Percentiles rank a stretch among this genome's conserved stretches.
phyloP scores from a whole-genome alignment of 1,140 invertebrate genomes.

The Thrips palmi region DNA sequence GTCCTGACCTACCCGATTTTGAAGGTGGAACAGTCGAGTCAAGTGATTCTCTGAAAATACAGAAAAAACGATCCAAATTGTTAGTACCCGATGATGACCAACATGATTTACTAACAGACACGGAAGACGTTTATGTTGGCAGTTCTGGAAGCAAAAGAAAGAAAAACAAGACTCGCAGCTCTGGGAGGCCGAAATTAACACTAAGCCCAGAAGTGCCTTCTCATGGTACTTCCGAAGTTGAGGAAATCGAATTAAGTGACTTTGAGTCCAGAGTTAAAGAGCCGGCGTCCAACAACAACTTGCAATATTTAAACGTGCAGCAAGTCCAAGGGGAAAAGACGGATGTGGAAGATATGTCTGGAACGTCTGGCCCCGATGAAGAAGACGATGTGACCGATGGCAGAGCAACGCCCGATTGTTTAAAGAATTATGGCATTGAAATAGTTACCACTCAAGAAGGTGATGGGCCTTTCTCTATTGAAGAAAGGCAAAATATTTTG shows the following conservation, averaged over 20 bases:
- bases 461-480: conserved; percentile 16
- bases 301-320: too few relatives aligned
- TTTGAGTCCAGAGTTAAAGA: conserved; percentile 14
- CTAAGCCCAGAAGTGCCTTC: conserved; percentile 8
- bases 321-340: conserved; percentile 10
- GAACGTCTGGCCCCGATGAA: conserved; percentile 19
- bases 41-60: conserved; percentile 14
- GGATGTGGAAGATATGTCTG: conserved; percentile 18
- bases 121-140: conserved; percentile 27
- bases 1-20: conserved; percentile 16
- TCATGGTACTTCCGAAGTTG: conserved; percentile 26
- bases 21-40: conserved; percentile 19
- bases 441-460: conserved; percentile 19
- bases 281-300: too few relatives aligned
- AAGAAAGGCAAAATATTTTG: conserved; percentile 12
- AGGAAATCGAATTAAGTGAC: conserved; percentile 31
- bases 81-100: conserved; percentile 10
- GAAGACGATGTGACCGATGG: conserved; percentile 14
- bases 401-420: conserved; percentile 17
- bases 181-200: conserved; percentile 6
- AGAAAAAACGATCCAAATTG: conserved; percentile 13
- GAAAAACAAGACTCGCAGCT: conserved; percentile 5
- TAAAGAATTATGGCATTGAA: conserved; percentile 16
- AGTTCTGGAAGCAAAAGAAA: conserved; percentile 13
- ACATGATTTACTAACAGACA: conserved; percentile 26